phyloP scores from a whole-genome alignment of 1,140 invertebrate species.

The Maconellicoccus hirsutus region DNA sequence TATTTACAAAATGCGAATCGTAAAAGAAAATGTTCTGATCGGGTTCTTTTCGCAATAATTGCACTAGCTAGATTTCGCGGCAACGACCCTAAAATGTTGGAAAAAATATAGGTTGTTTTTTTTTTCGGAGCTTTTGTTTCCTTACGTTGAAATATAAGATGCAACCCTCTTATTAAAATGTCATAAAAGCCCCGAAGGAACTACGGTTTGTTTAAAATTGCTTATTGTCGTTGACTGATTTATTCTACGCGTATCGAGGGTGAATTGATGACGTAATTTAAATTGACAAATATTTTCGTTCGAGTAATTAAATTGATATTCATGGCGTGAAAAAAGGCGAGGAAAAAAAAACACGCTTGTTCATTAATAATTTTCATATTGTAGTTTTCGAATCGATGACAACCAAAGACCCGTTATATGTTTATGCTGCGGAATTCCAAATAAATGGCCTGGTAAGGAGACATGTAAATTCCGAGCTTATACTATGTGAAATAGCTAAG shows the following conservation, averaged over 20 bases:
- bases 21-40: background rate
- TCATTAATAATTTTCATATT: background rate
- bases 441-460: background rate
- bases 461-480: background rate
- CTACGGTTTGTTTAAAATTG: background rate
- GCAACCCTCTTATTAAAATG: conserved; percentile 6
- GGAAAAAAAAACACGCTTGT: background rate
- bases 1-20: background rate
- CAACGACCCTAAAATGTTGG: background rate
- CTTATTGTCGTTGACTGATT: conserved; percentile 3
- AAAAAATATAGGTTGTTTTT: background rate
- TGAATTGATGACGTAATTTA: background rate
- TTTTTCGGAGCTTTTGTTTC: background rate
- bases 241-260: background rate
- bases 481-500: background rate
- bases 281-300: background rate
- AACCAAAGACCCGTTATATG: background rate
- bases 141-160: background rate
- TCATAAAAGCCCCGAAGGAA: background rate
- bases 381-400: background rate
- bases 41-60: background rate
- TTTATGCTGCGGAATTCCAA: background rate
- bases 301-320: conserved; percentile 9
- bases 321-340: background rate
- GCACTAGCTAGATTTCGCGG: background rate